These are phyloP conservation scores for Phanerotoma sp. DNA, from an alignment of 2,888 invertebrate species.

Conservation along the genomic window DNA sequence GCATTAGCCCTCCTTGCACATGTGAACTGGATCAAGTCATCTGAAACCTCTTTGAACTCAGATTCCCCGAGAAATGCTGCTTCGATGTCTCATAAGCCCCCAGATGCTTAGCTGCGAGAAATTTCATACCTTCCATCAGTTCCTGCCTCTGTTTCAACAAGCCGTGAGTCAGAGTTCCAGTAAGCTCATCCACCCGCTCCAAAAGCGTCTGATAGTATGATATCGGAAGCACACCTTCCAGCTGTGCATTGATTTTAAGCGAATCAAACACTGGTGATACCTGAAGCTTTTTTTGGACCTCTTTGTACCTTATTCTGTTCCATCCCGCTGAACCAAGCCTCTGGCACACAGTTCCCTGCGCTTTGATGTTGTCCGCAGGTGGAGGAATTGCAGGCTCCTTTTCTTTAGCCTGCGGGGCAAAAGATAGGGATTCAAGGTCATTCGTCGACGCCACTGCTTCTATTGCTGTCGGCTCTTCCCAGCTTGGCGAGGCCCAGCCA, in stretches of 20 bases:
- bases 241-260: conserved; percentile 2
- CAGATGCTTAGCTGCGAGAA: not conserved
- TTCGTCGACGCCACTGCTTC: not conserved
- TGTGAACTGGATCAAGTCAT: conserved; percentile 19
- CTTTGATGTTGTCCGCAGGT: conserved; percentile 1
- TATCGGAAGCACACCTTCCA: not conserved
- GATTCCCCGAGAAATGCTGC: conserved; percentile 11
- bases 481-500: not conserved
- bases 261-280: conserved; percentile 9
- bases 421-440: not conserved
- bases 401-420: not conserved
- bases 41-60: conserved; percentile 10
- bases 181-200: not conserved
- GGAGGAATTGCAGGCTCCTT: conserved; percentile 1
- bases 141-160: not conserved
- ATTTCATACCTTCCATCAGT: not conserved
- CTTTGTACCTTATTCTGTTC: conserved; percentile 6
- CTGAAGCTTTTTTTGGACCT: conserved; percentile 1
- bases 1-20: conserved; percentile 19
- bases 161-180: conserved; percentile 2
- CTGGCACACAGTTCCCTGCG: conserved; percentile 8
- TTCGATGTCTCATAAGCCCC: not conserved
- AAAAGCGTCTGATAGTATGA: not conserved
- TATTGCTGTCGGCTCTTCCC: not conserved
- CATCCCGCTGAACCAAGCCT: not conserved